phyloP scores from a whole-genome alignment of 2,888 invertebrate genomes.

The Stictocephala bisonia region DNA sequence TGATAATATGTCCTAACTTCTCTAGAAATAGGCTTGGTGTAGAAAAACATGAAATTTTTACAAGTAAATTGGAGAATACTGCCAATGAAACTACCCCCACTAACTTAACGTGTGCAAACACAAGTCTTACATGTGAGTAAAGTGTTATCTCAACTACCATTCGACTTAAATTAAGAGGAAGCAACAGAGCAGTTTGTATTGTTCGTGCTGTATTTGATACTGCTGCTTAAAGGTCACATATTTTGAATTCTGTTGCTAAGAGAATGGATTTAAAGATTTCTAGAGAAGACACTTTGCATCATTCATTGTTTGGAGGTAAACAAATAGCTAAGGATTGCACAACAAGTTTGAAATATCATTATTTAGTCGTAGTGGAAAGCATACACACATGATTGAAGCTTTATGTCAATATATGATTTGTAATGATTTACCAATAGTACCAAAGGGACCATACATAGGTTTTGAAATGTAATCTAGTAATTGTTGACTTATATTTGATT shows the following conservation, averaged over 20 bases:
- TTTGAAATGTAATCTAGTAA: no score
- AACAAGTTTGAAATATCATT: neutral
- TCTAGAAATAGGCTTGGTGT: no score
- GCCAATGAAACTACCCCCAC: no score
- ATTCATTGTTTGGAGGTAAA: constrained; percentile 11
- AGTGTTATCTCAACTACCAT: no score
- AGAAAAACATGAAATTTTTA: no score
- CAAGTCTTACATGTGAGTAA: no score
- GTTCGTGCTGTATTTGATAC: neutral
- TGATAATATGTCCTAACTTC: no score
- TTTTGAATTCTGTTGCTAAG: neutral
- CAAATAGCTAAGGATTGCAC: neutral
- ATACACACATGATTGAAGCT: neutral
- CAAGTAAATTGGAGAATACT: no score
- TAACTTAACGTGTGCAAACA: no score
- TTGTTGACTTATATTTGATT: no score
- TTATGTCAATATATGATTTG: neutral
- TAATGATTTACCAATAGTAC: neutral
- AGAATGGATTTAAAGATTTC: neutral
- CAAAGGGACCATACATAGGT: neutral
- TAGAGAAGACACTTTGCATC: neutral
- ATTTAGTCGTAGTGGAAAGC: neutral
- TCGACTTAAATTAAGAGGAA: no score
- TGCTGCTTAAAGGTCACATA: neutral
- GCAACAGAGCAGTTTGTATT: no score